Evolutionary conservation across 2,113 vertebrate genomes (phyloP), one percentile per base, ranked within the genome.

Genomic region (Phycodurus eques): DNA sequence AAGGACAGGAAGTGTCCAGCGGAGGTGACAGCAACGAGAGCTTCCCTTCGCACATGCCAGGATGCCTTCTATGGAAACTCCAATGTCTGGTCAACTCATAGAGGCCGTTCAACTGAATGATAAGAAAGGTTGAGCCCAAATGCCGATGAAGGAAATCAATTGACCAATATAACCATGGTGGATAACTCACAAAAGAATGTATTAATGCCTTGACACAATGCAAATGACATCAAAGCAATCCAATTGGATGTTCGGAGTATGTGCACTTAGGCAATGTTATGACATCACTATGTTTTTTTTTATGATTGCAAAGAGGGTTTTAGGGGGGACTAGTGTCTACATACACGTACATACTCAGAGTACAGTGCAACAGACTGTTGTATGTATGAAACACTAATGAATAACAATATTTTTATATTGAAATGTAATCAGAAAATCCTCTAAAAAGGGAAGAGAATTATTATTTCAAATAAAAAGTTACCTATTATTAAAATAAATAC

Each of bases 1-100:
- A 84, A 87, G 84, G 74, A 81, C 80, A 85, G 86, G 88, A 90
- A 87, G 82, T 76, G 83, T 76, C 74, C 67, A 73, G 80, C 83
- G 15, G 53, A 63, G 87, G 78, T 61, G 77, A 81, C 78, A 71
- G 84, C 75, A 85, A 73, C 73, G 72, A 71, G 44, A 75, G 56
- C 80, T 85, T 81, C 84, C 84, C 83, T 78, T 74, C 70, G 68
- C 31, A 61, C 76, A 82, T 83, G 79, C 77, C 81, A 88, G 79
- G n/a, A 27, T 13, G 35, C 60, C 19, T 42, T 62, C 17, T 39
- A 31, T 17, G 35, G 17, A 62, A 62, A 62, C 33, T 42, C 35
- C 4, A 43, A 11, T 63, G 60, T 62, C 8, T n/a, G 17, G 4
- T 39, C 35, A 13, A 19, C 15, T 39, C 27, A 62, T 9, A 53